These are phyloP conservation scores for Astropecten irregularis DNA, from an alignment of 53 echinoderm and acorn worm species.

Conservation along the genomic window DNA sequence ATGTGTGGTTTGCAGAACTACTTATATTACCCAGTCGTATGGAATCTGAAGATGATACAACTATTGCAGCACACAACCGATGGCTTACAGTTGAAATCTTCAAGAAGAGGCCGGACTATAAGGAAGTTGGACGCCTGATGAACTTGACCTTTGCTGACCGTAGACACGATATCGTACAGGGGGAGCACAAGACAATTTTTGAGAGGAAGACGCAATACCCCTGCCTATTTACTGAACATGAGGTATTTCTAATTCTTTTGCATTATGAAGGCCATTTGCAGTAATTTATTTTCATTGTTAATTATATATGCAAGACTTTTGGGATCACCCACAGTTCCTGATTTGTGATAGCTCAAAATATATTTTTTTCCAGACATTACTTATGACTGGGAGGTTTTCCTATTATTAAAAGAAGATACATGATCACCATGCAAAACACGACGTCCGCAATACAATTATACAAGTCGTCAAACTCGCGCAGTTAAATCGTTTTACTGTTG, in stretches of 20 bases:
- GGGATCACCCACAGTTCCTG: too few relatives aligned
- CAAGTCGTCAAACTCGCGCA: too few relatives aligned
- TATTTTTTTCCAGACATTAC: too few relatives aligned
- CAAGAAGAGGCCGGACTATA: slow-evolving; percentile 39
- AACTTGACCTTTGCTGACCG: not conserved
- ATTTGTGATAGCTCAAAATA: too few relatives aligned
- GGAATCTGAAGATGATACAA: slow-evolving; percentile 25
- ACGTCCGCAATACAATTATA: too few relatives aligned
- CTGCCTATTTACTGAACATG: not conserved
- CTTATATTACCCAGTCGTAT: not conserved
- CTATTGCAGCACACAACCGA: slow-evolving; percentile 8
- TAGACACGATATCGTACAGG: not conserved
- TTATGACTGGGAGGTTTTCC: too few relatives aligned
- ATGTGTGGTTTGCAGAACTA: slow-evolving; percentile 46
- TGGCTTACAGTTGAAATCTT: slow-evolving; percentile 28
- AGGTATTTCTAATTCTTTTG: too few relatives aligned
- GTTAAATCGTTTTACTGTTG: too few relatives aligned
- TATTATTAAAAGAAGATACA: not conserved
- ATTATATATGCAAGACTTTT: too few relatives aligned
- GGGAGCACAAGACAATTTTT: not conserved
- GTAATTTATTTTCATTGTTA: too few relatives aligned
- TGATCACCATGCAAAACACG: too few relatives aligned
- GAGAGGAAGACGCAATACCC: not conserved
- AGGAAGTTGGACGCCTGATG: slow-evolving; percentile 30
- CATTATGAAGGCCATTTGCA: too few relatives aligned